These are phyloP conservation scores for Callimico goeldii DNA, from an alignment of 2,797 vertebrate species.

Conservation along the genomic window DNA sequence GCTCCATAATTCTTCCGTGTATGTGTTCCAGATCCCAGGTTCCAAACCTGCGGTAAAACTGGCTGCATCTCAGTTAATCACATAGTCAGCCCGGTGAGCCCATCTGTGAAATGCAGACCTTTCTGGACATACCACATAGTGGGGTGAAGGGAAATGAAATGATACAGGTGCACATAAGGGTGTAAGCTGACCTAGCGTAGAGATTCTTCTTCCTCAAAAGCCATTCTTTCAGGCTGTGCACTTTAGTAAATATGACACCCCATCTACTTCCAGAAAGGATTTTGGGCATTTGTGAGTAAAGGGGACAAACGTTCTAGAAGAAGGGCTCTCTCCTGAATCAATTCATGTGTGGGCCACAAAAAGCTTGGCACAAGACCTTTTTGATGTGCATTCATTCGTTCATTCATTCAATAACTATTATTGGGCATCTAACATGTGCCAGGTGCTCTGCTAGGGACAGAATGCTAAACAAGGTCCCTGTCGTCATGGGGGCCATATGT, in stretches of 20 bases:
- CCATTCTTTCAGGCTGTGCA: background rate
- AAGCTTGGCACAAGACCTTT: background rate
- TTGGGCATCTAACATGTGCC: too few relatives aligned
- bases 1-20: background rate
- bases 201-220: background rate
- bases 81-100: background rate
- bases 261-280: background rate
- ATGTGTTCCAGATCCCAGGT: background rate
- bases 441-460: background rate
- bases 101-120: background rate
- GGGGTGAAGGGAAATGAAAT: too few relatives aligned
- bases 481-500: too few relatives aligned
- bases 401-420: background rate
- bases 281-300: background rate
- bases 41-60: background rate
- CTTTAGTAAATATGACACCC: background rate
- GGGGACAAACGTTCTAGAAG: too few relatives aligned
- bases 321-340: background rate
- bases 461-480: background rate
- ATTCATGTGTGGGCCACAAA: background rate
- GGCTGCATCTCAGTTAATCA: background rate
- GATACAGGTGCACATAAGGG: background rate
- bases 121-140: fast-evolving
- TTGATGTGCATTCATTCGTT: too few relatives aligned
- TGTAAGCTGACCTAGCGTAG: background rate